phyloP scores from a whole-genome alignment of 2,888 invertebrate species.

The Caenorhabditis wallacei region DNA sequence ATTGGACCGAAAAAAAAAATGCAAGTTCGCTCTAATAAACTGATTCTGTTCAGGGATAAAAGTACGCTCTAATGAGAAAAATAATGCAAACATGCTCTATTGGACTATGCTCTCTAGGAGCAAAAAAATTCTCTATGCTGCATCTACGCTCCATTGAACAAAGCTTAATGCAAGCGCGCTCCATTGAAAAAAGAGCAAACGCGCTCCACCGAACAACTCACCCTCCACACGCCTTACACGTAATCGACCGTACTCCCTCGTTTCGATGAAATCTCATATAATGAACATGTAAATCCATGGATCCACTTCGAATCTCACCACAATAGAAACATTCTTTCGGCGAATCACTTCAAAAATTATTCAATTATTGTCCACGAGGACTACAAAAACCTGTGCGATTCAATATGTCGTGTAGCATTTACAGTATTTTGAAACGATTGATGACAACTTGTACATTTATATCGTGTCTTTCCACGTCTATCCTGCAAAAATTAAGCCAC shows the following conservation, averaged over 20 bases:
- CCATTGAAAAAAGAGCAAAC: too few relatives aligned
- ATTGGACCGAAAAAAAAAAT: too few relatives aligned
- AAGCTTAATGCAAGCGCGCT: too few relatives aligned
- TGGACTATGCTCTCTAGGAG: too few relatives aligned
- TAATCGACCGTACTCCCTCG: conserved; percentile 39
- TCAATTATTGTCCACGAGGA: background rate
- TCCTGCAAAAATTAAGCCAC: conserved; percentile 10
- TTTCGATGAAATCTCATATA: conserved; percentile 47
- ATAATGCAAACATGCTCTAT: too few relatives aligned
- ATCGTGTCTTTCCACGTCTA: conserved; percentile 30
- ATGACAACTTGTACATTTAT: conserved; percentile 31
- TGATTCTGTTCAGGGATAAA: too few relatives aligned
- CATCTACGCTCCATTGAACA: too few relatives aligned
- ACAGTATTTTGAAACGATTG: conserved; percentile 15
- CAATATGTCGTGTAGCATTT: conserved; percentile 31
- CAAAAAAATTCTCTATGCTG: too few relatives aligned
- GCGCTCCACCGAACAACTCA: conserved; percentile 6
- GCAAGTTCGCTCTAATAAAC: too few relatives aligned
- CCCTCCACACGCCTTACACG: conserved; percentile 35
- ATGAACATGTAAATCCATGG: conserved; percentile 48
- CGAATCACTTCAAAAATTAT: conserved; percentile 6
- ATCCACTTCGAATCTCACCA: conserved; percentile 47
- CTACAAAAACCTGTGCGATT: conserved; percentile 31
- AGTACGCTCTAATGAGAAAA: too few relatives aligned
- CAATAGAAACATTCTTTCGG: conserved; percentile 57